Evolutionary conservation across 2,888 invertebrate species (phyloP).

Genomic region (Clostera curtula): DNA sequence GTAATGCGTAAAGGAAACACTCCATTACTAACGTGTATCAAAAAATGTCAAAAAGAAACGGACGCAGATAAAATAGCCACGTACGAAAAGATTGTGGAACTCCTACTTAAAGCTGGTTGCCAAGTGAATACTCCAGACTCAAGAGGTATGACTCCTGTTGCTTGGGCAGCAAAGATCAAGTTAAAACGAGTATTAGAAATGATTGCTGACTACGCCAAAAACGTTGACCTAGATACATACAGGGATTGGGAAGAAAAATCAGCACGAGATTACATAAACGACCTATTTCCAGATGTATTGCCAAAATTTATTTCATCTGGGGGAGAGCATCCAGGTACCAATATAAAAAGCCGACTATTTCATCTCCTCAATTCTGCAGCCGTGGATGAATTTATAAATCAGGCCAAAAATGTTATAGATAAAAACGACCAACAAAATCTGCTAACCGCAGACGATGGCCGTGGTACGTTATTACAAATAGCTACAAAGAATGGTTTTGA

Average conservation of each 20-base stretch:
- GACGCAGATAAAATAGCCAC: constrained; percentile 57
- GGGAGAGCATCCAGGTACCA: constrained; percentile 39
- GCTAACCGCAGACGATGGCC: constrained; percentile 55
- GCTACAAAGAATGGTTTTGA: constrained; percentile 74
- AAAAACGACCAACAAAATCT: constrained; percentile 58
- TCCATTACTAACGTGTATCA: constrained; percentile 67
- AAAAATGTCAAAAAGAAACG: constrained; percentile 65
- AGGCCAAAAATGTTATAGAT: constrained; percentile 57
- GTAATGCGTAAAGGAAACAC: constrained; percentile 68
- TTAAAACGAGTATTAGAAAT: constrained; percentile 67
- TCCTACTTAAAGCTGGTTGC: constrained; percentile 71
- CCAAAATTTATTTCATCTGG: constrained; percentile 43
- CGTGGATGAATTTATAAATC: constrained; percentile 72
- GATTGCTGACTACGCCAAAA: constrained; percentile 66
- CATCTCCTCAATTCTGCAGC: constrained; percentile 73
- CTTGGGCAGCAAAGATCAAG: constrained; percentile 76
- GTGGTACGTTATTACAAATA: constrained; percentile 61
- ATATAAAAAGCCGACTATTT: constrained; percentile 66
- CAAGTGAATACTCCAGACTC: constrained; percentile 72
- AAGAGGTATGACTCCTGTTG: constrained; percentile 72
- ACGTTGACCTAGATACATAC: constrained; percentile 74
- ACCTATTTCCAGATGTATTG: constrained; percentile 69
- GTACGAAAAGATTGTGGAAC: constrained; percentile 65
- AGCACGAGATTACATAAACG: constrained; percentile 71
- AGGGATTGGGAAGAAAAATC: constrained; percentile 72